These are phyloP conservation scores for Malacoraja senta DNA, from an alignment of 2,797 vertebrate species.

Conservation along the genomic window DNA sequence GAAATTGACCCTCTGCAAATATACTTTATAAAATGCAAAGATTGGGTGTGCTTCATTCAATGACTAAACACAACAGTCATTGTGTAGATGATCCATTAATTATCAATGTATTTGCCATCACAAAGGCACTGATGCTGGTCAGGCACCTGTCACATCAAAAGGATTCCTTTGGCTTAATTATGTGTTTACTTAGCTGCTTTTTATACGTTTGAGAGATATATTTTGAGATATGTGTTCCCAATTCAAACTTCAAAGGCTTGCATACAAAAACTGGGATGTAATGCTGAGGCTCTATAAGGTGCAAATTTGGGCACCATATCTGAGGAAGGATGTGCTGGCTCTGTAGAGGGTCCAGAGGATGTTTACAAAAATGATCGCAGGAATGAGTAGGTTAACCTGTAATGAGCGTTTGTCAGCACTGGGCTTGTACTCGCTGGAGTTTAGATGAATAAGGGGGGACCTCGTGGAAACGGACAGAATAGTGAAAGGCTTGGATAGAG, in stretches of 20 bases:
- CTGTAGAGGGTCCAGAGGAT: too few relatives aligned
- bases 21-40: background rate
- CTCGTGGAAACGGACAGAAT: too few relatives aligned
- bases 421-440: too few relatives aligned
- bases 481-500: too few relatives aligned
- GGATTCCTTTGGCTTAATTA: background rate
- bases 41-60: background rate
- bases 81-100: background rate
- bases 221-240: background rate
- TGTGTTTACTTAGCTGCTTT: background rate
- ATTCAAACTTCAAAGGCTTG: background rate
- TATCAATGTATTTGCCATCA: background rate
- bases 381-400: too few relatives aligned
- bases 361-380: too few relatives aligned
- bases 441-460: too few relatives aligned
- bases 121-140: background rate
- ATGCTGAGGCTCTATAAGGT: too few relatives aligned
- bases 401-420: too few relatives aligned
- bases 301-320: too few relatives aligned
- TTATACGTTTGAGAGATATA: background rate
- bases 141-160: background rate
- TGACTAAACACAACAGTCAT: background rate
- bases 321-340: too few relatives aligned
- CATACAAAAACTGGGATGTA: too few relatives aligned
- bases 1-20: background rate